A percentile compares a stretch with the other conserved stretches of the same genome.
Evolutionary conservation across 1,140 invertebrate species (phyloP).

Genomic region (Drosophila eugracilis): DNA sequence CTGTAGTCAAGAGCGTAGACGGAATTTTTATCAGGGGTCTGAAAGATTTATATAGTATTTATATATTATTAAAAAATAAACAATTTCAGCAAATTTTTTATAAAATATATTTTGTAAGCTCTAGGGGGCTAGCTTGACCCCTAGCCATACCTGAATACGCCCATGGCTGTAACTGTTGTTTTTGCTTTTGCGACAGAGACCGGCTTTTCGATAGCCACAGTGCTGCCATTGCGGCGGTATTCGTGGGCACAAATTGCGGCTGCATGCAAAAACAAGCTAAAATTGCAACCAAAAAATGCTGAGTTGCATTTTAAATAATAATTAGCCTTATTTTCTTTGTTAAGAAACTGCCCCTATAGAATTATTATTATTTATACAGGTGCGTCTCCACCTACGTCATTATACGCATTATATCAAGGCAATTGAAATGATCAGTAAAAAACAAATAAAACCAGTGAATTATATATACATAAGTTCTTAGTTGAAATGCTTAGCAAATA

Average conservation of each 20-base stretch:
- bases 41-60: too few species aligned
- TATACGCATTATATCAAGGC: background rate
- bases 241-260: background rate
- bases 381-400: background rate
- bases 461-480: too few species aligned
- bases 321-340: background rate
- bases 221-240: slow-evolving; percentile 16
- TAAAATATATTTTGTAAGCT: background rate
- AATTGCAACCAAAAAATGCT: background rate
- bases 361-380: background rate
- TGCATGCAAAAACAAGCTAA: background rate
- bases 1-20: background rate
- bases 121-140: background rate
- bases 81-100: background rate
- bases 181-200: slow-evolving; percentile 26
- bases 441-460: background rate
- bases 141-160: background rate
- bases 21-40: background rate
- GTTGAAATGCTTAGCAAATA: too few species aligned
- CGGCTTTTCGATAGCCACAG: slow-evolving; percentile 25
- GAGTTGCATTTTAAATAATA: background rate
- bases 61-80: too few species aligned
- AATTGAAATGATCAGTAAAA: background rate
- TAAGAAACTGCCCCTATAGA: background rate
- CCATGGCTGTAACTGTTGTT: slow-evolving; percentile 11